These are phyloP conservation scores for Rhynchophorus ferrugineus DNA, from an alignment of 1,140 invertebrate species.

Conservation along the genomic window DNA sequence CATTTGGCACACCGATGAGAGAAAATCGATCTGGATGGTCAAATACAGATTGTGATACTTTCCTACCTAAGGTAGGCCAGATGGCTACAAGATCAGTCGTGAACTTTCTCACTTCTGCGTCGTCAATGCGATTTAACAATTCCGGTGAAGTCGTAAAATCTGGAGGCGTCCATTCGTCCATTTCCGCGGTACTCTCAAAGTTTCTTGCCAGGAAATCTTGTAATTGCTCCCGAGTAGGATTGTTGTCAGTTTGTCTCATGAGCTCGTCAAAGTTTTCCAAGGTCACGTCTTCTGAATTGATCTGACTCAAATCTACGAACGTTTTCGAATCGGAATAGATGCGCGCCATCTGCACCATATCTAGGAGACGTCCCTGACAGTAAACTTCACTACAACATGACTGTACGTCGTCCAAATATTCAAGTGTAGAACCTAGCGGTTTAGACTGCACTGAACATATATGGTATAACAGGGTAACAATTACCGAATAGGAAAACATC, in stretches of 20 bases:
- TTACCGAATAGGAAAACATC: no score
- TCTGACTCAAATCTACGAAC: slow-evolving; percentile 80
- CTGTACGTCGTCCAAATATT: neutral
- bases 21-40: slow-evolving; percentile 56
- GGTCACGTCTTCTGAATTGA: slow-evolving; percentile 51
- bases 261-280: slow-evolving; percentile 53
- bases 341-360: slow-evolving; percentile 63
- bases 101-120: slow-evolving; percentile 53
- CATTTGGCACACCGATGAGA: slow-evolving; percentile 68
- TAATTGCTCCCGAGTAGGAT: slow-evolving; percentile 50
- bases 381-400: slow-evolving; percentile 57
- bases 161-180: slow-evolving; percentile 50
- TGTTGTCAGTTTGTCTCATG: slow-evolving; percentile 50
- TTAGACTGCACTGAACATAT: neutral
- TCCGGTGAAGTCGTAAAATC: slow-evolving; percentile 59
- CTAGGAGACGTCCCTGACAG: slow-evolving; percentile 67
- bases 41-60: slow-evolving; percentile 54
- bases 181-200: slow-evolving; percentile 45
- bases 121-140: slow-evolving; percentile 53
- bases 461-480: neutral
- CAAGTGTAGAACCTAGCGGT: no score
- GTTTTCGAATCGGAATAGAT: slow-evolving; percentile 78
- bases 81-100: slow-evolving; percentile 52
- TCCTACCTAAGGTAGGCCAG: slow-evolving; percentile 67
- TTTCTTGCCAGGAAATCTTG: slow-evolving; percentile 50